Percentiles rank a stretch among this genome's conserved stretches.
phyloP scores from a whole-genome alignment of 2,888 invertebrate species.

The Schizaphis graminum region DNA sequence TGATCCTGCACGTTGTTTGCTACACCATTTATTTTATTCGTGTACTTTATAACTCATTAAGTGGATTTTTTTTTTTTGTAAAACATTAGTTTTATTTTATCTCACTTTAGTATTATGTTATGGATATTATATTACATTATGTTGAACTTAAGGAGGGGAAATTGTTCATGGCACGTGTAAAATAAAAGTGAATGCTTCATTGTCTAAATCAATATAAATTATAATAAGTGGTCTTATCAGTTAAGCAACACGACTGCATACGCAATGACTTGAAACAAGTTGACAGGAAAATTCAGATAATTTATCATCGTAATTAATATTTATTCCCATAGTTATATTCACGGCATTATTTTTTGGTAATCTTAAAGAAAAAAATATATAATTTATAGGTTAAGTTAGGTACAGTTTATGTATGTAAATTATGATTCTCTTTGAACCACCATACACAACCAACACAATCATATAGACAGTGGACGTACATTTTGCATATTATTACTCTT shows the following conservation, averaged over 20 bases:
- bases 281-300: not conserved
- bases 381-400: not conserved
- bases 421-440: not conserved
- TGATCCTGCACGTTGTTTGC: not conserved
- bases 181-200: not conserved
- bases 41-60: not conserved
- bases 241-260: not conserved
- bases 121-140: not conserved
- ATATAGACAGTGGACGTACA: not conserved
- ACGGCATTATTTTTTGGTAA: not conserved
- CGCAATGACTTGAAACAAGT: conserved; percentile 36
- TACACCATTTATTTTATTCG: not conserved
- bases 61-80: no score
- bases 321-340: not conserved
- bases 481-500: not conserved
- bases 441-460: not conserved
- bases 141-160: not conserved
- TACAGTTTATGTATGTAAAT: not conserved
- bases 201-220: conserved; percentile 38
- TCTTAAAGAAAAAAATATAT: not conserved
- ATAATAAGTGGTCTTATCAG: conserved; percentile 41
- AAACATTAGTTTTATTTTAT: conserved; percentile 30
- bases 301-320: conserved; percentile 31
- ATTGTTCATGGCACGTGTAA: not conserved
- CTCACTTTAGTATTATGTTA: not conserved